phyloP scores from a whole-genome alignment of 2,113 vertebrate genomes.

The Numida meleagris region DNA sequence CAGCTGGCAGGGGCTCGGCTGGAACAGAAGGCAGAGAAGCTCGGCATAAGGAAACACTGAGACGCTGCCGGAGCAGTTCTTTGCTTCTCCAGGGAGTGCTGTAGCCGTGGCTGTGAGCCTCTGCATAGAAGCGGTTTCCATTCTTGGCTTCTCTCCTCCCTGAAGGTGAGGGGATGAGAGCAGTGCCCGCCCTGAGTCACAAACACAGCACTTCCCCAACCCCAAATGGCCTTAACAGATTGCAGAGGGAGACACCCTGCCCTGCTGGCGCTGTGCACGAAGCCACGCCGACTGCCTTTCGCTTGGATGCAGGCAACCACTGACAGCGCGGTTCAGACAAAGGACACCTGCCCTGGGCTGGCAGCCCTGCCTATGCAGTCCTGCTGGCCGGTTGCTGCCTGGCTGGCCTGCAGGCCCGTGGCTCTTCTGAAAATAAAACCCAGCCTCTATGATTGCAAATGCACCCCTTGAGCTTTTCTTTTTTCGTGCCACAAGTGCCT shows the following conservation, averaged over 20 bases:
- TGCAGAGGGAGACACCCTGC: not conserved
- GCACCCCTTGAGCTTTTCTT: fast-evolving
- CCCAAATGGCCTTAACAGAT: fast-evolving
- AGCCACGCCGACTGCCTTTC: fast-evolving
- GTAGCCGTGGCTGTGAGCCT: fast-evolving
- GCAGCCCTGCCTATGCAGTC: not conserved
- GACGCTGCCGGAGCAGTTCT: not conserved
- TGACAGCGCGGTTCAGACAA: not conserved
- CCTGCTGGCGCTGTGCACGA: not conserved
- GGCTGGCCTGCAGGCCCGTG: not conserved
- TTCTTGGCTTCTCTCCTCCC: fast-evolving
- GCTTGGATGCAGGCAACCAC: not conserved
- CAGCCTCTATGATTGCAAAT: too few relatives aligned
- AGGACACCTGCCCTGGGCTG: fast-evolving
- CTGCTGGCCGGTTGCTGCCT: not conserved
- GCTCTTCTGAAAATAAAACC: not conserved
- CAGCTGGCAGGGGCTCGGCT: not conserved
- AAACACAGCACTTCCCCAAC: not conserved
- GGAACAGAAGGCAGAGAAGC: not conserved
- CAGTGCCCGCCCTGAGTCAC: not conserved
- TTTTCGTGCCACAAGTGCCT: not conserved
- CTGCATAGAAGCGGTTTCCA: not conserved
- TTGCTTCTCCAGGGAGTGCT: not conserved
- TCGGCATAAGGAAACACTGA: fast-evolving
- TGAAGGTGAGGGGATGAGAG: fast-evolving